phyloP scores from a whole-genome alignment of 2,888 invertebrate genomes.

The Orthonevra nobilis region DNA sequence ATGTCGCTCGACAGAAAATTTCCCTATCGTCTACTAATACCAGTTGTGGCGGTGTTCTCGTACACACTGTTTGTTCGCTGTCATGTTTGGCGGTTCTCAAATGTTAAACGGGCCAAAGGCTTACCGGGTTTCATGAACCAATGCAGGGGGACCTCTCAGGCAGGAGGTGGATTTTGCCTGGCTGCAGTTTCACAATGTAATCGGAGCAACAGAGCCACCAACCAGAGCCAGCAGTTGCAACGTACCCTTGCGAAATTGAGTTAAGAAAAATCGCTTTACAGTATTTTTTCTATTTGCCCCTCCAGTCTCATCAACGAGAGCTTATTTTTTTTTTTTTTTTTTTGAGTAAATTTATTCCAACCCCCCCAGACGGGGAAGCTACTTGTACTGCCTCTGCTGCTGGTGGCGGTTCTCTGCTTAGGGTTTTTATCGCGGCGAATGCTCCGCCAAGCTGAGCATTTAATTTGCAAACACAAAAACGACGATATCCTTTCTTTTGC shows the following conservation, averaged over 20 bases:
- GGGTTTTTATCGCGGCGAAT: background rate
- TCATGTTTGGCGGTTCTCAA: constrained; percentile 46
- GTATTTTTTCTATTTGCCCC: background rate
- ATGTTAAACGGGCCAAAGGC: constrained; percentile 14
- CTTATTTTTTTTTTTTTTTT: constrained; percentile 2
- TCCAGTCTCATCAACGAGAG: background rate
- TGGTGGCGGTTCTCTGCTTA: constrained; percentile 15
- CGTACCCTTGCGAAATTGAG: constrained; percentile 56
- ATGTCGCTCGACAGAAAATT: constrained; percentile 11
- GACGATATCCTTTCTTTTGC: constrained; percentile 3
- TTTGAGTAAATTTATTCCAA: no score
- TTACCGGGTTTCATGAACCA: constrained; percentile 29
- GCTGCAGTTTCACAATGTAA: constrained; percentile 64
- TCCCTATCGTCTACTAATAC: constrained; percentile 45
- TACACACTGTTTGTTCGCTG: constrained; percentile 39
- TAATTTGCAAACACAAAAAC: no score
- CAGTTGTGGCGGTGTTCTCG: constrained; percentile 35
- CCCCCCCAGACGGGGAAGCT: no score
- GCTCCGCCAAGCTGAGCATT: constrained; percentile 2
- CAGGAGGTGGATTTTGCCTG: constrained; percentile 31
- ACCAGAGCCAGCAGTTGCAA: constrained; percentile 33
- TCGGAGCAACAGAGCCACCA: constrained; percentile 40
- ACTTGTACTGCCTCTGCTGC: constrained; percentile 4
- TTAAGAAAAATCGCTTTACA: constrained; percentile 4
- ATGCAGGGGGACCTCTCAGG: constrained; percentile 4